Evolutionary conservation across 2,888 invertebrate species (phyloP).

Genomic region (Tillus elongatus): DNA sequence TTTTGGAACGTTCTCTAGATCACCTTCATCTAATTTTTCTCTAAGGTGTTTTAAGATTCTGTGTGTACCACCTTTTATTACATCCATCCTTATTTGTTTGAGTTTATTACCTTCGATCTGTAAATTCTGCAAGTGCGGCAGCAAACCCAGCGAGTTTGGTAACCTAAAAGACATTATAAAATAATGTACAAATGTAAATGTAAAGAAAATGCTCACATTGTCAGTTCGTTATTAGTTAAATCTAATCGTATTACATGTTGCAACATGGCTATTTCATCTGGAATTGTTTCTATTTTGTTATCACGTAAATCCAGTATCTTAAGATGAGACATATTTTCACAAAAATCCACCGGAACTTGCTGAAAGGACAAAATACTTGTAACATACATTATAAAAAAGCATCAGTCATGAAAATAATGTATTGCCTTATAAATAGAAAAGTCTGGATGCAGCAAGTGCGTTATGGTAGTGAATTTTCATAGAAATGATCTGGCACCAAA

Average conservation of each 20-base stretch:
- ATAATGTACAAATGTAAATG: conserved; percentile 5
- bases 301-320: conserved; percentile 71
- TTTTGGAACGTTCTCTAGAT: conserved; percentile 19
- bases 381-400: neutral
- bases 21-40: conserved; percentile 46
- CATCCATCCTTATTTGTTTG: conserved; percentile 70
- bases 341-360: conserved; percentile 62
- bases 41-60: conserved; percentile 69
- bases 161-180: conserved; percentile 43
- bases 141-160: conserved; percentile 56
- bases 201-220: conserved; percentile 29
- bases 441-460: too few relatives aligned
- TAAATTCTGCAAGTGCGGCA: conserved; percentile 73
- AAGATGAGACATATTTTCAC: conserved; percentile 63
- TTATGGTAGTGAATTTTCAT: too few relatives aligned
- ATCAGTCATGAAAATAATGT: too few relatives aligned
- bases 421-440: too few relatives aligned
- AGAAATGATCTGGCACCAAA: too few relatives aligned
- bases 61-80: conserved; percentile 75
- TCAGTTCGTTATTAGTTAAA: conserved; percentile 65
- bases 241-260: conserved; percentile 74
- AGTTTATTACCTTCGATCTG: conserved; percentile 81
- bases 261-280: conserved; percentile 68
- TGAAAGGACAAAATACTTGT: conserved; percentile 36
- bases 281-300: conserved; percentile 68